These are phyloP conservation scores for Eulithis testata DNA, from an alignment of 2,888 invertebrate species.

Conservation along the genomic window DNA sequence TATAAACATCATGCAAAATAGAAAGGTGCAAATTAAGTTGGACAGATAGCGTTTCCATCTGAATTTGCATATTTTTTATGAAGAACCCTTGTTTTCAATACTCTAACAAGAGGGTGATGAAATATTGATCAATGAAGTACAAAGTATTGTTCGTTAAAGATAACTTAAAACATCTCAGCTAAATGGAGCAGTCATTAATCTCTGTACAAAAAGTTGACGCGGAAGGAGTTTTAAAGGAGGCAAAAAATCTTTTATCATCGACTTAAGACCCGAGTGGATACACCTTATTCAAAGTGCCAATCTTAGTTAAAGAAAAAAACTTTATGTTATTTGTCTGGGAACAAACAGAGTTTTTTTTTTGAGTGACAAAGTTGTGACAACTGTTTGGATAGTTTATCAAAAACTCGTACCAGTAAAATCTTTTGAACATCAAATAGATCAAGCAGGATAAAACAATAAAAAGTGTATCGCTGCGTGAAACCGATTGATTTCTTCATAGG, in stretches of 20 bases:
- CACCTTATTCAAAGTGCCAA: conserved; percentile 53
- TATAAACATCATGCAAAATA: conserved; percentile 25
- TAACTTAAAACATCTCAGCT: conserved; percentile 53
- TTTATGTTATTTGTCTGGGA: conserved; percentile 42
- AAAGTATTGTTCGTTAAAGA: conserved; percentile 51
- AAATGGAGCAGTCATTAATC: conserved; percentile 66
- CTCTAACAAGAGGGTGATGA: conserved; percentile 36
- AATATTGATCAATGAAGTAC: conserved; percentile 55
- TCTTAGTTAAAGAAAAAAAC: conserved; percentile 49
- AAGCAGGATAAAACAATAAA: conserved; percentile 62
- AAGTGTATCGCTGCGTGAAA: conserved; percentile 57
- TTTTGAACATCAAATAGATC: conserved; percentile 43
- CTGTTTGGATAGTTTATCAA: conserved; percentile 31
- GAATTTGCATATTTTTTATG: neutral
- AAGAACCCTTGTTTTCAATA: conserved; percentile 26
- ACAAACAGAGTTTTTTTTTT: conserved; percentile 32
- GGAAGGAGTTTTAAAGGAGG: conserved; percentile 60
- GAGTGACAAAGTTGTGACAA: conserved; percentile 3
- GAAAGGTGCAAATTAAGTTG: conserved; percentile 37
- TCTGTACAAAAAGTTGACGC: conserved; percentile 62
- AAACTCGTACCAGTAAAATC: conserved; percentile 34
- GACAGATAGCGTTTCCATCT: neutral
- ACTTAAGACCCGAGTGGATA: conserved; percentile 46
- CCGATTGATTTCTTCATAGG: conserved; percentile 65
- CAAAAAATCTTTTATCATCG: conserved; percentile 64